A percentile compares a stretch with the other conserved stretches of the same genome.
These are phyloP conservation scores for Smittia sp. DNA, from an alignment of 2,888 invertebrate species.

Conservation along the genomic window DNA sequence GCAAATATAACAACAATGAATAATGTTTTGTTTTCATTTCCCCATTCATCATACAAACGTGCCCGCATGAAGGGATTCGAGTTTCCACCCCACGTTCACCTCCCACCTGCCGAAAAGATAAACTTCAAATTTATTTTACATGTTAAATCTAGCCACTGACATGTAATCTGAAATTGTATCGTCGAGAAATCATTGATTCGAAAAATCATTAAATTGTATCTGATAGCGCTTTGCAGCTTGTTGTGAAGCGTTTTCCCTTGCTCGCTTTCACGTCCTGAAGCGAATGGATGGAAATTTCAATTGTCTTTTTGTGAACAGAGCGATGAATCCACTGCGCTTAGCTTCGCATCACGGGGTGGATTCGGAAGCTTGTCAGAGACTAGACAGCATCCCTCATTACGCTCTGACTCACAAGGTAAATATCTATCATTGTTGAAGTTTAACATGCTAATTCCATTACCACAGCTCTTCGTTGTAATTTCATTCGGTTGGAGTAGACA, in stretches of 20 bases:
- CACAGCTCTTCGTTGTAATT: slow-evolving; percentile 12
- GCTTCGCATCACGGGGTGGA: too few relatives aligned
- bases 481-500: too few relatives aligned
- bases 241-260: too few relatives aligned
- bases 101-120: too few relatives aligned
- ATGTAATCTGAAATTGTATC: slow-evolving; percentile 25
- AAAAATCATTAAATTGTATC: slow-evolving; percentile 8
- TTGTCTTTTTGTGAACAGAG: not conserved
- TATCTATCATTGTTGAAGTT: slow-evolving; percentile 33
- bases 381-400: not conserved
- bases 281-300: not conserved
- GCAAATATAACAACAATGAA: too few relatives aligned
- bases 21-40: too few relatives aligned
- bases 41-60: too few relatives aligned
- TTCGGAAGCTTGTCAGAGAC: too few relatives aligned
- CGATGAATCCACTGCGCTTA: not conserved
- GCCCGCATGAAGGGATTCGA: too few relatives aligned
- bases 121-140: slow-evolving; percentile 15
- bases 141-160: slow-evolving; percentile 23
- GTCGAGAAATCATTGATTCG: slow-evolving; percentile 32
- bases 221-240: slow-evolving; percentile 31
- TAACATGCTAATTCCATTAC: slow-evolving; percentile 39
- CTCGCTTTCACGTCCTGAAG: not conserved
- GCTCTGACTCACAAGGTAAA: slow-evolving; percentile 2
- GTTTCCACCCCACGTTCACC: too few relatives aligned